Conservation (phyloP, 2,888 invertebrate genomes). For the Hemistola chrysoprasaria region DNA sequence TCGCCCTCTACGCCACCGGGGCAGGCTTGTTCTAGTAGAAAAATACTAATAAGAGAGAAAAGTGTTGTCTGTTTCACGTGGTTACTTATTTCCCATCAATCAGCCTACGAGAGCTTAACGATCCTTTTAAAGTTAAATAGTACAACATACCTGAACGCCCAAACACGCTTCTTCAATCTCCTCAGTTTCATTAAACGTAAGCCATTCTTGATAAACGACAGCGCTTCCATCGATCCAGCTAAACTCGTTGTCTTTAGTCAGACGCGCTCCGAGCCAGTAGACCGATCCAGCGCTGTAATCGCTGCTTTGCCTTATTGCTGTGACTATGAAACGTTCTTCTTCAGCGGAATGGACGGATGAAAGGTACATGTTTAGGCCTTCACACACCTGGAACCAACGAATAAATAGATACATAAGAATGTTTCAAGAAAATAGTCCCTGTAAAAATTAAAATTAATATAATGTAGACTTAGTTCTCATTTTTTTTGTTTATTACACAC, state of each 20-base stretch:
- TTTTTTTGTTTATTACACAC: no score
- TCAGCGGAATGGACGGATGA: conserved; percentile 86
- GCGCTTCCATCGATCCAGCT: conserved; percentile 86
- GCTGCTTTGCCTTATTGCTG: conserved; percentile 85
- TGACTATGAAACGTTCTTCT: conserved; percentile 87
- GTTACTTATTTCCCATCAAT: no score
- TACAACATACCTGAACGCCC: conserved; percentile 58
- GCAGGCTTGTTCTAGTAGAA: no score
- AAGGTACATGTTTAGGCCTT: conserved; percentile 86
- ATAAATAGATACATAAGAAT: neutral
- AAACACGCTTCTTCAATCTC: conserved; percentile 60
- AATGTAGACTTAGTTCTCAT: no score
- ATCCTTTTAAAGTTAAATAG: no score
- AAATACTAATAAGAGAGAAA: no score
- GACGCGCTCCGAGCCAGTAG: conserved; percentile 87
- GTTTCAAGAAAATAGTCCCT: no score
- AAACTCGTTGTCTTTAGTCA: conserved; percentile 43
- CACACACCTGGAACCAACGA: conserved; percentile 79
- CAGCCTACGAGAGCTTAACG: no score
- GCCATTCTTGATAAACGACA: conserved; percentile 85
- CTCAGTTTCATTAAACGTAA: conserved; percentile 79
- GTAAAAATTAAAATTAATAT: no score
- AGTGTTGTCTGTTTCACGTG: no score
- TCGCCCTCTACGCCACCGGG: no score
- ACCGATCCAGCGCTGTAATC: conserved; percentile 88